A percentile compares a stretch with the other conserved stretches of the same genome.
phyloP scores from a whole-genome alignment of 2,888 invertebrate species.

The Amphipoea lucens region DNA sequence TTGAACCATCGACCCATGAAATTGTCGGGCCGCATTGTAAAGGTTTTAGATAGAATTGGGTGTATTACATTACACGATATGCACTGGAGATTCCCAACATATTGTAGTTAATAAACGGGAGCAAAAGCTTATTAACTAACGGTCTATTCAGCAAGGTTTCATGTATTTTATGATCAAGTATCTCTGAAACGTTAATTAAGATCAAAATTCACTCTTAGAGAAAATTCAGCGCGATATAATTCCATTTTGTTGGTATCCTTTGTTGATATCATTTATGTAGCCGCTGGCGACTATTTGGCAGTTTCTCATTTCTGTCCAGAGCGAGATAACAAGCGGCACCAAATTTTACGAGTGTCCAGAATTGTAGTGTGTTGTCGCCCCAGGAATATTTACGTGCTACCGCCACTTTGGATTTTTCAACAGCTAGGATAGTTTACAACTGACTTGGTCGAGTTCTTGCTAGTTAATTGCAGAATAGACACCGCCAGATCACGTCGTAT shows the following conservation, averaged over 20 bases:
- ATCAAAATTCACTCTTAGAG: constrained; percentile 19
- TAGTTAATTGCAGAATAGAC: constrained; percentile 29
- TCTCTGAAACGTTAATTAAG: constrained; percentile 13
- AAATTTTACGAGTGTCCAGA: constrained; percentile 80
- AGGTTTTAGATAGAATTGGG: constrained; percentile 51
- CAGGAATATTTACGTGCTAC: constrained; percentile 68
- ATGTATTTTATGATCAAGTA: constrained; percentile 22
- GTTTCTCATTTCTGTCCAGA: constrained; percentile 70
- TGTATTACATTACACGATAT: constrained; percentile 35
- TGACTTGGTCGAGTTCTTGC: constrained; percentile 28
- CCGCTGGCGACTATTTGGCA: constrained; percentile 60
- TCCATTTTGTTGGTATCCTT: constrained; percentile 46
- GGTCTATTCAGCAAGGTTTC: constrained; percentile 10
- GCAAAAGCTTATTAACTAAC: constrained; percentile 21
- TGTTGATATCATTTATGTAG: constrained; percentile 40
- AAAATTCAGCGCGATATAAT: constrained; percentile 13
- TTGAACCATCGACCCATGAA: constrained; percentile 62
- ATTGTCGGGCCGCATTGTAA: constrained; percentile 57
- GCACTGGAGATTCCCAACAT: constrained; percentile 20
- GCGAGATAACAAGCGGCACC: constrained; percentile 77
- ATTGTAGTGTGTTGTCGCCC: constrained; percentile 71
- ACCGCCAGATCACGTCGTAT: constrained; percentile 13
- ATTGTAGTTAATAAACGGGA: constrained; percentile 22
- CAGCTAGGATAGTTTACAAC: constrained; percentile 63
- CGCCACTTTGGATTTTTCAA: constrained; percentile 69